A percentile compares a stretch with the other conserved stretches of the same genome.
These are phyloP conservation scores for Agrochola litura DNA, from an alignment of 2,888 invertebrate genomes.

Conservation along the genomic window DNA sequence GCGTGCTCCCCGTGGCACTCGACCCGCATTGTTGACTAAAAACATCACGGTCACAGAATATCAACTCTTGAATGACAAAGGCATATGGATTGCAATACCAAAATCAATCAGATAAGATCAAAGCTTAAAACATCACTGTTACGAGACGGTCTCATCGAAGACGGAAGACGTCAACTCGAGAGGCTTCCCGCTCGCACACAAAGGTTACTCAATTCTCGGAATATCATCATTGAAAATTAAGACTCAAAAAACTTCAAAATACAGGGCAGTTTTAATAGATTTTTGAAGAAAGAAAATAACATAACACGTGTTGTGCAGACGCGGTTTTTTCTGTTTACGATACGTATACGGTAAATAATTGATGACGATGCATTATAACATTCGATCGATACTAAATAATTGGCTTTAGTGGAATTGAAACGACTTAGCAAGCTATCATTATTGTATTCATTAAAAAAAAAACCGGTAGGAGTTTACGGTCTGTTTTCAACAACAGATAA, in stretches of 20 bases:
- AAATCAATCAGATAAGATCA: constrained; percentile 88
- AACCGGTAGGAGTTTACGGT: constrained; percentile 14
- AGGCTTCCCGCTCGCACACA: constrained; percentile 71
- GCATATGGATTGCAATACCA: not conserved
- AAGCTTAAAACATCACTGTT: constrained; percentile 87
- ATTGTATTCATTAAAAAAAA: constrained; percentile 31
- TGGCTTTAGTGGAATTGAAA: constrained; percentile 27
- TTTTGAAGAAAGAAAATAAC: constrained; percentile 12
- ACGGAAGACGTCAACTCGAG: constrained; percentile 72
- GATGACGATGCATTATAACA: constrained; percentile 42
- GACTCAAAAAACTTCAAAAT: not conserved
- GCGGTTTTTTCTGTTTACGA: constrained; percentile 26
- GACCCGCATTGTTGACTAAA: constrained; percentile 87
- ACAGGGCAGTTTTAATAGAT: not conserved
- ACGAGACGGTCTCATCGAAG: constrained; percentile 82
- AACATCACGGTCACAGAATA: constrained; percentile 46
- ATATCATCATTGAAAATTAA: constrained; percentile 87
- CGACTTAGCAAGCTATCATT: constrained; percentile 30
- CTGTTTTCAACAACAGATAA: constrained; percentile 34
- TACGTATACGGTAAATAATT: constrained; percentile 44
- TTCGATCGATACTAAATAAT: constrained; percentile 43
- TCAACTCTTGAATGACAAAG: constrained; percentile 19
- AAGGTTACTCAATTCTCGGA: constrained; percentile 90
- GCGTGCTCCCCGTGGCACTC: constrained; percentile 84
- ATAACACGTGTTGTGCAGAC: constrained; percentile 26